phyloP scores from a whole-genome alignment of 2,113 vertebrate species.

The Chaetorhynchus papuensis region DNA sequence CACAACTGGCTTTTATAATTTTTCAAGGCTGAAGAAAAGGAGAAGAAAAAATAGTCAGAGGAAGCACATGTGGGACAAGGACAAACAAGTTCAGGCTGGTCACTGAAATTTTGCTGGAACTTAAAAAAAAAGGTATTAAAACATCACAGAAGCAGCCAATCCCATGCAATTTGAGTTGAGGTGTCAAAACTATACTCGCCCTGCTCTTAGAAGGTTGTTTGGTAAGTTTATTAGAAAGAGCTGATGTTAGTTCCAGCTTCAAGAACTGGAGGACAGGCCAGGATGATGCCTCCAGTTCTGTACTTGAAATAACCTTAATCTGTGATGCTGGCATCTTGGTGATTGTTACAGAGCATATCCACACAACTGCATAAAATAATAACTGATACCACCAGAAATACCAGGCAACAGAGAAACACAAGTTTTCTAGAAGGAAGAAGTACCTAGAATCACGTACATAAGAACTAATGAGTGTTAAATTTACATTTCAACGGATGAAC shows the following conservation, averaged over 20 bases:
- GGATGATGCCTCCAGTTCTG: background rate
- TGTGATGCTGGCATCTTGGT: background rate
- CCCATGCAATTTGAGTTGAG: background rate
- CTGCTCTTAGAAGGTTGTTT: background rate
- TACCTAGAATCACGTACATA: background rate
- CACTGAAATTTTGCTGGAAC: background rate
- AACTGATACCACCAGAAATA: background rate
- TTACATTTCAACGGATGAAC: background rate
- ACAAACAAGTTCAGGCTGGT: background rate
- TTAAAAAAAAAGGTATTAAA: background rate
- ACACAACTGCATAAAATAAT: background rate
- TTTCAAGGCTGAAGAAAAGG: background rate
- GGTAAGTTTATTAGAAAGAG: background rate
- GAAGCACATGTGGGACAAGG: background rate
- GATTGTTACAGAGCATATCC: background rate
- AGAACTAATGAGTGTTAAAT: background rate
- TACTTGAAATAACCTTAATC: background rate
- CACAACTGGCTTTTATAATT: background rate
- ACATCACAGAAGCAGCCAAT: background rate
- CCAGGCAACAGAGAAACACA: background rate
- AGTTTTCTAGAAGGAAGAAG: background rate
- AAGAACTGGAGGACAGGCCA: background rate
- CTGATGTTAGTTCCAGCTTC: background rate
- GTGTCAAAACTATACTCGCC: background rate
- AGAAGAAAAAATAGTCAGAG: background rate